Evolutionary conservation across 1,140 invertebrate genomes (phyloP), one percentile per base, ranked within the genome.

Genomic region (Orussus abietinus): DNA sequence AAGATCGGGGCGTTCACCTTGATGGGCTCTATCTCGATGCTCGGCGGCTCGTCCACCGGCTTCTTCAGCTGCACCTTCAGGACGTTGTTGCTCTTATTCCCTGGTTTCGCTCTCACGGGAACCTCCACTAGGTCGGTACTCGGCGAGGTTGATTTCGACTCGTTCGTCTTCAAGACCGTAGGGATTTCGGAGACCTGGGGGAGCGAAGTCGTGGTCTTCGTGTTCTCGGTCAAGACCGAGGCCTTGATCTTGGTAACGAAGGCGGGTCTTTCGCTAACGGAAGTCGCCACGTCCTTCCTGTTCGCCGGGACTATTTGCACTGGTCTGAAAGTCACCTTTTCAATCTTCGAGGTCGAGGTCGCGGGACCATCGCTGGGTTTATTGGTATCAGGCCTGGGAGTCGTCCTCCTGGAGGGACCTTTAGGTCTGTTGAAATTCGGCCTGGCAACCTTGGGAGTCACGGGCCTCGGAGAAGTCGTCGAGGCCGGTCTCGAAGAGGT

Each of bases 281-380:
- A 57, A n/a, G 3, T 45, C 0, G 54, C 58, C 1, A 33, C 9
- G 13, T 48, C 42, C 37, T 13, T 38, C 35, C 64, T 67, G n/a
- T 55, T 47, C 0, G 53, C 58, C 1, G 48, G 49, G 9, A 57
- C 49, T 33, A 61, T 57, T n/a, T 54, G 55, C 5, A 62, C 30
- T 0, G 71, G 68, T 18, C 59, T 64, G 26, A 72, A 59, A 0
- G 66, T 74, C 0, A 72, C 71, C 18, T 72, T 74, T 47, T 74
- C 71, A 30, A 74, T 62, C 43, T 67, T 72, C 0, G 61, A 65
- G 1, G 57, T 65, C 2, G 45, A 34, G 1, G 47, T n/a, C n/a
- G n/a, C n/a, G n/a, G n/a, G n/a, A n/a, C n/a, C n/a, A n/a, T n/a
- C n/a, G n/a, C 53, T 44, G 0, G 47, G 48, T 30, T 47, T 51